Evolutionary conservation across 2,888 invertebrate species (phyloP), one percentile per base, ranked within the genome.

Genomic region (Trichopoda pennipes): DNA sequence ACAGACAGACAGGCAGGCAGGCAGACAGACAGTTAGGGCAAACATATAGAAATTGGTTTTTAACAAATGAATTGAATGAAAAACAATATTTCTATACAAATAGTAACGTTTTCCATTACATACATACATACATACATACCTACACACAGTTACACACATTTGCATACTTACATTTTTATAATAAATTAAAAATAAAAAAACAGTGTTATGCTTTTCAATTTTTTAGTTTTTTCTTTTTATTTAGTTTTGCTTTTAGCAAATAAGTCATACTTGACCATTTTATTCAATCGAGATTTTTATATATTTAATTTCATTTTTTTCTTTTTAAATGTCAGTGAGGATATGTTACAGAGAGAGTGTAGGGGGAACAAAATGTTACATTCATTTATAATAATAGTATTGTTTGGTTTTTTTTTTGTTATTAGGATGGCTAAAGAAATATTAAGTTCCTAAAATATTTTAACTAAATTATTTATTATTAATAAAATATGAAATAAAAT

Each of bases 61-160:
- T 79, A 82, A 72, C 56, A 82, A 82, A 82, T 82, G 82, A 80
- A 80, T 72, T 76, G 75, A 53, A 64, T 75, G 60, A 58, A 28
- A 28, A 28, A 60, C 70, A 56, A 19, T 17, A 66, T 49, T 58
- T 56, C 9, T 47, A 61, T 35, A 32, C 28, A 19, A 28, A 23
- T 6, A 21, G 49, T 10, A 49, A 60, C 28, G 55, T 10, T 44
- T 49, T 49, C 7, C 7, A 38, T 14, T 9, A 55, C 0, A 12
- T 8, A 16, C 9, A 21, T 35, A 56, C 16, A 32, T 14, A 10
- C 44, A 60, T 9, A 23, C 17, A n/a, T 2, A 42, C 6, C 6
- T 16, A 12, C 38, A 38, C 38, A 32, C 32, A 32, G 7, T 1
- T 35, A 38, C 38, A 23, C 55, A 32, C 42, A 74, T 21, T 21